Percentiles rank a stretch among this genome's conserved stretches.
Conservation (phyloP, 2,888 invertebrate genomes). For the Andrena hattorfiana region DNA sequence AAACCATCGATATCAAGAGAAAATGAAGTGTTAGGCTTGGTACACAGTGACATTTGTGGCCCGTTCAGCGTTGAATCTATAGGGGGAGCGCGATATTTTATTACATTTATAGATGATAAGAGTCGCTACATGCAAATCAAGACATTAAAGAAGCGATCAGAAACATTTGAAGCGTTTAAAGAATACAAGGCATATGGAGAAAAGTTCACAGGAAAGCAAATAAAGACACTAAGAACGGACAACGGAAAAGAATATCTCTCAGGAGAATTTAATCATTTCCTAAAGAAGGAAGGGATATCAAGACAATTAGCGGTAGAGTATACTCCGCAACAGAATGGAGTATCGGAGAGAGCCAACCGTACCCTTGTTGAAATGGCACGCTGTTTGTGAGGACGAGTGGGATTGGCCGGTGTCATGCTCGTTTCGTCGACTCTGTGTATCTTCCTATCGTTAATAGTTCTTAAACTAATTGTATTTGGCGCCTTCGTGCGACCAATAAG, state of each 20-base stretch:
- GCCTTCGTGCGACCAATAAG: no score
- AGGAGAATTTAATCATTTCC: conserved; percentile 43
- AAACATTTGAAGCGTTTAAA: no score
- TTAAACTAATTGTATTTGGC: no score
- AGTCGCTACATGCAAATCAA: conserved; percentile 39
- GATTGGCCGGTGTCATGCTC: no score
- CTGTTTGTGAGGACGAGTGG: no score
- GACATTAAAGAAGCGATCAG: conserved; percentile 34
- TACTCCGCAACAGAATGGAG: conserved; percentile 76
- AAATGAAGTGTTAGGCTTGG: background rate
- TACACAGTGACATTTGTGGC: conserved; percentile 36
- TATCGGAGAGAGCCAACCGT: conserved; percentile 73
- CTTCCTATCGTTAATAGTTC: no score
- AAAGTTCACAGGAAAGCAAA: conserved; percentile 40
- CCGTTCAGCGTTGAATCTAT: conserved; percentile 5
- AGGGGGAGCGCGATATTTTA: conserved; percentile 52
- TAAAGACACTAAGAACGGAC: conserved; percentile 54
- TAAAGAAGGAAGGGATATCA: conserved; percentile 50
- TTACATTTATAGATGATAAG: conserved; percentile 58
- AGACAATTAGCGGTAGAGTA: conserved; percentile 67
- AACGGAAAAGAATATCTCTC: conserved; percentile 59
- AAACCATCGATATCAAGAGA: background rate
- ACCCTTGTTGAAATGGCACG: conserved; percentile 75
- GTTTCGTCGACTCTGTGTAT: no score
- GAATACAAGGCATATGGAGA: conserved; percentile 48